Evolutionary conservation across 1,140 invertebrate genomes (phyloP), one percentile per base, ranked within the genome.

Genomic region (Amyelois transitella): DNA sequence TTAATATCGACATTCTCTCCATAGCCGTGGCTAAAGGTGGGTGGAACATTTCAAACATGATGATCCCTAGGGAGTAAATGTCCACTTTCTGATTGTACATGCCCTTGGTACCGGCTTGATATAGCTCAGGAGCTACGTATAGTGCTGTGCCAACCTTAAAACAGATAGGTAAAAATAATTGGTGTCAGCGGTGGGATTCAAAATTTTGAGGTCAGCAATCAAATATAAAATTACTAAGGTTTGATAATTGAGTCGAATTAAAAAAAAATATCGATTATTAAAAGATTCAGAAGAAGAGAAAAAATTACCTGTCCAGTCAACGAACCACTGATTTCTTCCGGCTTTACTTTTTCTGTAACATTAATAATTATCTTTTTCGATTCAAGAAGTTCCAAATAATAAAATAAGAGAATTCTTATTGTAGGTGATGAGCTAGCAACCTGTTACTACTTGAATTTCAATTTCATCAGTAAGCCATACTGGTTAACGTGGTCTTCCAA

Each of bases 1-100:
- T 73, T 0, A 86, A 59, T 0, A 97, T 90, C 70, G 93, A 92
- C 21, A 94, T 92, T 58, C 97, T 90, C 83, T 99, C 98, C 95
- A 98, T 98, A 22, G 91, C 92, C 0, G 97, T 98, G 0, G 84
- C 80, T 18, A 97, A 88, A 0, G 94, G 92, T 44, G 91, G 93
- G 76, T 96, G 95, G 68, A 94, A 96, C 98, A 99, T 99, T 90
- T 98, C 96, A 80, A 97, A 97, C 51, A 97, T 91, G 55, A 97
- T 97, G n/a, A 98, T 95, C 10, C 96, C 96, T 20, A 96, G 85
- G 0, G 91, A 90, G 70, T 97, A 98, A 68, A 98, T 96, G 78
- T 99, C 98, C 7, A 98, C 96, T 92, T 99, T 99, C 90, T 98
- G 93, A 90, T 95, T 96, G 73, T 96, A 96, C 53, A 93, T 91